A percentile compares a stretch with the other conserved stretches of the same genome.
Conservation (phyloP, 2,113 vertebrate species). For the Petrocephalus microphthalmus region DNA sequence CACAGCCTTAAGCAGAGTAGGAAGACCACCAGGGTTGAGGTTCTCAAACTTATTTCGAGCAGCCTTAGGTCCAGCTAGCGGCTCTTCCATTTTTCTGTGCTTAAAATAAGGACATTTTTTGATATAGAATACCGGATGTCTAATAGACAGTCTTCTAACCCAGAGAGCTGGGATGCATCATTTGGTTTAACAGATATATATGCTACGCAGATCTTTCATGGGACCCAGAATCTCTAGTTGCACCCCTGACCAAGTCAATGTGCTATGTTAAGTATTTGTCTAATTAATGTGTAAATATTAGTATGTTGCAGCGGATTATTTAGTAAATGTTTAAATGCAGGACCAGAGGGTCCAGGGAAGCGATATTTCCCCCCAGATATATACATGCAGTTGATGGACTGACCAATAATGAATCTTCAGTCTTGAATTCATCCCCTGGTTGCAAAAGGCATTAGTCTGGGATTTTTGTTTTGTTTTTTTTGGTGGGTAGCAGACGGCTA, state of each 20-base stretch:
- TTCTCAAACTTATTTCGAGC: too few relatives aligned
- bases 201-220: neutral
- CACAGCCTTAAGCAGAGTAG: too few relatives aligned
- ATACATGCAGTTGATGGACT: neutral
- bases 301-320: neutral
- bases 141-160: too few relatives aligned
- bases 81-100: too few relatives aligned
- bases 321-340: neutral
- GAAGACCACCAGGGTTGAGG: too few relatives aligned
- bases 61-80: too few relatives aligned
- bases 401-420: neutral
- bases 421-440: neutral
- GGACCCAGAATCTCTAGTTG: neutral
- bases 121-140: too few relatives aligned
- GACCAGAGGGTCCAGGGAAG: neutral
- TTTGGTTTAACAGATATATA: too few relatives aligned
- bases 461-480: neutral
- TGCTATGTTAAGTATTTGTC: neutral
- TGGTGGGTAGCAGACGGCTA: neutral
- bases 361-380: neutral
- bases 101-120: too few relatives aligned
- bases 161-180: too few relatives aligned
- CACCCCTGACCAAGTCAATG: neutral
- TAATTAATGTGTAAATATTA: neutral
- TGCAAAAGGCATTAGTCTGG: neutral